Evolutionary conservation across 2,888 invertebrate genomes (phyloP).

Genomic region (Drosophila melanosoma): DNA sequence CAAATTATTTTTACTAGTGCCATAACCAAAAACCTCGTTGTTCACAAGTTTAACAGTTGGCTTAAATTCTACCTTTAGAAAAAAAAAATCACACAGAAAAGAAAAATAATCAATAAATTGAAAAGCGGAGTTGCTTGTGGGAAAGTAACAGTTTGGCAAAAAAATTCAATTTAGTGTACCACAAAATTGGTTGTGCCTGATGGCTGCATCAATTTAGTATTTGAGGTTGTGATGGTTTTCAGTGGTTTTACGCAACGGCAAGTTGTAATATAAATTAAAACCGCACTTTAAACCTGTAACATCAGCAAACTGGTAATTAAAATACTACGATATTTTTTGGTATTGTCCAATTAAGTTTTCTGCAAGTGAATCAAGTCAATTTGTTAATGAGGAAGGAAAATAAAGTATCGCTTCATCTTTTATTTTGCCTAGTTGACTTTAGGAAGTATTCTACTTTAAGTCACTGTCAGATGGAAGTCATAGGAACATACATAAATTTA

Average conservation of each 20-base stretch:
- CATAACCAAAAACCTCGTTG: neutral
- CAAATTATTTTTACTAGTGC: neutral
- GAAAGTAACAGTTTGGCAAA: neutral
- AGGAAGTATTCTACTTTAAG: constrained; percentile 13
- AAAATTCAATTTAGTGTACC: constrained; percentile 5
- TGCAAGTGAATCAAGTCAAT: neutral
- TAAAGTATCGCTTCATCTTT: neutral
- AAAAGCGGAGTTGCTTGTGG: neutral
- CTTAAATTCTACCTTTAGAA: neutral
- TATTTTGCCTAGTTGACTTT: neutral
- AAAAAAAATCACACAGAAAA: neutral
- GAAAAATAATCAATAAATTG: constrained; percentile 4
- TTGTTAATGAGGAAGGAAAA: neutral
- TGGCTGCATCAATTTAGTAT: neutral
- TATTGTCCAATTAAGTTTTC: neutral
- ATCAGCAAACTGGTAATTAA: neutral
- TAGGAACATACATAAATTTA: constrained; percentile 1
- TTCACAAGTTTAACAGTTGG: neutral
- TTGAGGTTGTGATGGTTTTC: neutral
- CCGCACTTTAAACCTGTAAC: neutral
- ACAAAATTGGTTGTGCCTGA: constrained; percentile 1
- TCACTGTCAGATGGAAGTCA: constrained; percentile 10
- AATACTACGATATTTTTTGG: neutral
- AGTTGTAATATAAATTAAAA: neutral
- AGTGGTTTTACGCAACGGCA: neutral